Evolutionary conservation across 2,113 vertebrate species (phyloP), one percentile per base, ranked within the genome.

Genomic region (Turdus rufiventris): DNA sequence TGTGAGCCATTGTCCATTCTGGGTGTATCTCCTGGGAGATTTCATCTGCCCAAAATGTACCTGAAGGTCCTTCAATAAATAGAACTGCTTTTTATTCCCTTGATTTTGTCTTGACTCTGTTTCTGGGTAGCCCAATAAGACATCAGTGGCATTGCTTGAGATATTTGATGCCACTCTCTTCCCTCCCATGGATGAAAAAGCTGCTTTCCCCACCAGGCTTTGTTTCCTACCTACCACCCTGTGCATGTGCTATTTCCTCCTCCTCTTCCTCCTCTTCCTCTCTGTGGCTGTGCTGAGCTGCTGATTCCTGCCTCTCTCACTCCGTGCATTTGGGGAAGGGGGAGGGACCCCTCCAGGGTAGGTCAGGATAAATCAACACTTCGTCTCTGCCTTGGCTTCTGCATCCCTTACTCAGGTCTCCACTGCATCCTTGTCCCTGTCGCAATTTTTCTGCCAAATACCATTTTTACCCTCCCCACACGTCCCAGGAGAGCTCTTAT

Each of bases 391-490:
- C 62, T 62, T 40, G 66, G 20, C 36, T 94, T 65, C 71, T 66
- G 62, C 84, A 40, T 70, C 67, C 76, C 38, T 87, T 50, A 38
- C 84, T 92, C 5, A 88, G 60, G 75, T 94, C 88, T 85, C 85
- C 82, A 75, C 57, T 40, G 78, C 82, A 74, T 80, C 91, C 72
- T 90, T 63, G 68, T 90, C 78, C 75, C 71, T 56, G 75, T 29
- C 63, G 3, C 51, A 76, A 63, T 90, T 88, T 90, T 89, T 95
- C 91, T 94, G 78, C 88, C 91, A 83, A 66, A 62, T 56, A 56
- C 82, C 85, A 19, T 83, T 89, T 88, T 80, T 58, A 13, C 85
- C 75, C 60, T 91, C 54, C 25, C 74, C 63, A 26, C 51, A 12
- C 2, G 1, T 87, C 93, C 84, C 70, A 1, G 57, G 74, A 62